These are phyloP conservation scores for Tachyglossus aculeatus DNA, from an alignment of 2,797 vertebrate species.

Conservation along the genomic window DNA sequence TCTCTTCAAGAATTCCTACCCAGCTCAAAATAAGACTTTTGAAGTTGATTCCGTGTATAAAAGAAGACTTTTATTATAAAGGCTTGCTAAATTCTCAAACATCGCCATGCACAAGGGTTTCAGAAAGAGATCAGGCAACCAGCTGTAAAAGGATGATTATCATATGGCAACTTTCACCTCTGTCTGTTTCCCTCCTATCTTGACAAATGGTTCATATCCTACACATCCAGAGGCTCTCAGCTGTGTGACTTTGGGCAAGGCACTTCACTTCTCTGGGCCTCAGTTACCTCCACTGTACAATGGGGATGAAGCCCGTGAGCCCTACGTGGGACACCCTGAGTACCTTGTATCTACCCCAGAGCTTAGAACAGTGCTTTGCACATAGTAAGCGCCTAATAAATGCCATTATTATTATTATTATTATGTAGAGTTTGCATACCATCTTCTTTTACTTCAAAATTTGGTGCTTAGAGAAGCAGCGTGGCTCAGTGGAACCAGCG, in stretches of 20 bases:
- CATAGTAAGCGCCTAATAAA: too few species aligned
- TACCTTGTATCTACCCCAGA: too few species aligned
- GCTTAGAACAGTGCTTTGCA: too few species aligned
- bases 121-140: background rate
- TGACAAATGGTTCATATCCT: background rate
- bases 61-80: background rate
- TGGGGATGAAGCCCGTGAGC: too few species aligned
- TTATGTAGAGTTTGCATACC: too few species aligned
- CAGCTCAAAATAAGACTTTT: slow-evolving; percentile 40
- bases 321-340: too few species aligned
- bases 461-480: too few species aligned
- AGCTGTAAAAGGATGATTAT: background rate
- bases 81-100: background rate
- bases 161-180: background rate
- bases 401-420: too few species aligned
- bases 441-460: too few species aligned
- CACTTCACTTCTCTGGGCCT: too few species aligned
- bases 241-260: background rate
- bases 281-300: too few species aligned
- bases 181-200: background rate
- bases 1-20: slow-evolving; percentile 51
- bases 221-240: background rate
- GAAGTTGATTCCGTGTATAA: slow-evolving; percentile 27
- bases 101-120: background rate
- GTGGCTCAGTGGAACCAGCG: too few species aligned